These are phyloP conservation scores for Nematostella vectensis DNA, from an alignment of 92 coral and sea anemone species.

Conservation along the genomic window DNA sequence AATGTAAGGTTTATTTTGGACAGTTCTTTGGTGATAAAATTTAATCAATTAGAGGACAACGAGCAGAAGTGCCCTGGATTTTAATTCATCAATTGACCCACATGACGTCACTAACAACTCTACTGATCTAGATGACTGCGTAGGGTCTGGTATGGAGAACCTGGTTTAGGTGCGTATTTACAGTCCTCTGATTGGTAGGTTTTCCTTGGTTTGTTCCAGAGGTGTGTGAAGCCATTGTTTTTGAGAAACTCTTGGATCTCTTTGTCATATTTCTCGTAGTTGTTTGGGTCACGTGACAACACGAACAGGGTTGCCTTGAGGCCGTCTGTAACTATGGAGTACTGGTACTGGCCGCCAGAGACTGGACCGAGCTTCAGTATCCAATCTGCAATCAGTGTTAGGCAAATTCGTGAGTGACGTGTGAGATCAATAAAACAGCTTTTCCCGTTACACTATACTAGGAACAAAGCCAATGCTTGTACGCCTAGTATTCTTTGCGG, in stretches of 20 bases:
- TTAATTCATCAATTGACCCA: too few species aligned
- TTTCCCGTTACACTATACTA: too few species aligned
- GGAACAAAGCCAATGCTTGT: too few species aligned
- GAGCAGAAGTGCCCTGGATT: too few species aligned
- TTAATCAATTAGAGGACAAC: too few species aligned
- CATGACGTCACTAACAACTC: too few species aligned
- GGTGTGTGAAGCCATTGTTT: slow-evolving; percentile 29
- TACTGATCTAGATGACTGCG: too few species aligned
- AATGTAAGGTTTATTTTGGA: too few species aligned
- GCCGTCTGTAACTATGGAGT: slow-evolving; percentile 32
- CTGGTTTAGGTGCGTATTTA: slow-evolving; percentile 10
- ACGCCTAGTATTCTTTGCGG: too few species aligned
- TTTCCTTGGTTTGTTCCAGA: slow-evolving; percentile 34
- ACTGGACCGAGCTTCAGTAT: slow-evolving; percentile 45
- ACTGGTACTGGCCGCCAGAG: slow-evolving; percentile 36
- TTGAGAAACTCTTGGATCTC: slow-evolving; percentile 27
- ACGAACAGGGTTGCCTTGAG: slow-evolving; percentile 22
- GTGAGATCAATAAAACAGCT: too few species aligned
- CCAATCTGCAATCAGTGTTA: slow-evolving; percentile 51
- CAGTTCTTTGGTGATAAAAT: too few species aligned
- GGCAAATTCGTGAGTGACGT: too few species aligned
- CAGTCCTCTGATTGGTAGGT: slow-evolving; percentile 29
- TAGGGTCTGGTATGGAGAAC: slow-evolving; percentile 14
- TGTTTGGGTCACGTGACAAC: slow-evolving; percentile 37
- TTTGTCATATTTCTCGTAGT: slow-evolving; percentile 25